These are phyloP conservation scores for Caenorhabditis virilis DNA, from an alignment of 2,888 invertebrate genomes.

Conservation along the genomic window DNA sequence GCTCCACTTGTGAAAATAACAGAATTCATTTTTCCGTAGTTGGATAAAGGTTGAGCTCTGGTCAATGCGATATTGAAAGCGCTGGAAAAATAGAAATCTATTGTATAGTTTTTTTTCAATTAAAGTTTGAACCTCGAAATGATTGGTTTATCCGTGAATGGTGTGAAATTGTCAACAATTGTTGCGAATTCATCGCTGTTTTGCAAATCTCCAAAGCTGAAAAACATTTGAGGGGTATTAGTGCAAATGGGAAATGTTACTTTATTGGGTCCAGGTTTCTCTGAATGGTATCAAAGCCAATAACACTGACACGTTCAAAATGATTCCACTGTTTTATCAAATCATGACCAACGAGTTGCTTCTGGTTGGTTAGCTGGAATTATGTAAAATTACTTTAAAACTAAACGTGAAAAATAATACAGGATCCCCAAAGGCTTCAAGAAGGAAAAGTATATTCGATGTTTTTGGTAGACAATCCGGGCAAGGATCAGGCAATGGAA, in stretches of 20 bases:
- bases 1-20: conserved; percentile 28
- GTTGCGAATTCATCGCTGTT: conserved; percentile 6
- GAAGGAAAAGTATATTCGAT: conserved; percentile 22
- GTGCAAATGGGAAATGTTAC: conserved; percentile 1
- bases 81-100: conserved; percentile 5
- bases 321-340: conserved; percentile 28
- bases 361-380: conserved; percentile 15
- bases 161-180: conserved; percentile 4
- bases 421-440: conserved; percentile 18
- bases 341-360: conserved; percentile 4
- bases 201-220: conserved; percentile 22
- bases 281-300: conserved; percentile 20
- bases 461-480: conserved; percentile 36
- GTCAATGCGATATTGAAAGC: conserved; percentile 18
- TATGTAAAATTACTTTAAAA: not conserved
- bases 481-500: no score
- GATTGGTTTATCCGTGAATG: conserved; percentile 6
- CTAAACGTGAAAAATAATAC: no score
- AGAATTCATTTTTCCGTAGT: conserved; percentile 17
- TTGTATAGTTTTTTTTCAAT: not conserved
- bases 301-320: conserved; percentile 23
- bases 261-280: conserved; percentile 10
- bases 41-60: conserved; percentile 7
- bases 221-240: not conserved
- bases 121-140: conserved; percentile 14